Evolutionary conservation across 2,888 invertebrate genomes (phyloP), one percentile per base, ranked within the genome.

Genomic region (Cyrtodaria siliqua): DNA sequence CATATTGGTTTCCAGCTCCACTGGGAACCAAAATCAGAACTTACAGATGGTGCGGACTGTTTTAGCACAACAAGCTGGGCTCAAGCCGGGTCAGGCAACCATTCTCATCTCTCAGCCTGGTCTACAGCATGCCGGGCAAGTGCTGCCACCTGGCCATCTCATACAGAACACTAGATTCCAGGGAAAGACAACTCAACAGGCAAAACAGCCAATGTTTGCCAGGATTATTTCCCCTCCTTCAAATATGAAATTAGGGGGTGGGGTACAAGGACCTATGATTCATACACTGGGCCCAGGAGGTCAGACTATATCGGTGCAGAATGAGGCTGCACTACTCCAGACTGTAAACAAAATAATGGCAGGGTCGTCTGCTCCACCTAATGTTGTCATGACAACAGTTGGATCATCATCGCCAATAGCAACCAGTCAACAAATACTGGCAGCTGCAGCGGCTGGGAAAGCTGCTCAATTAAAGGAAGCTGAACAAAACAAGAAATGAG

Each of bases 31-130:
- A 20, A 81, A 83, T 57, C 89, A 87, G 70, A 90, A 88, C 70
- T 85, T 90, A 55, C 92, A 92, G 83, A 87, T 91, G 66, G 89
- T 92, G 42, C 85, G 90, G 66, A 91, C 92, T n/a, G 88, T 92
- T 40, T 76, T 92, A 29, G 87, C 90, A 2, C 91, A 91, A 62
- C 91, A 89, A 67, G 87, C 86, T 40, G 89, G 88, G 27, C 82
- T 91, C 6, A 91, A 91, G 68, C 89, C 91, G 1, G 91, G 90
- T 0, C 91, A 91, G 68, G 86, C 91, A 20, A 91, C 92, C 44
- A 89, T 92, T 52, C 85, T 92, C 29, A 89, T 92, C 68, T 89
- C 91, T 9, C 92, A 91, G 81, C 90, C 91, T 18, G 74, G 83
- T 8, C 56, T 90, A 38, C 87, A 87, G 47, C 87, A 86, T 33